Percentiles rank a stretch among this genome's conserved stretches.
These are phyloP conservation scores for Drosophila micromelanica DNA, from an alignment of 1,140 invertebrate genomes.

Conservation along the genomic window DNA sequence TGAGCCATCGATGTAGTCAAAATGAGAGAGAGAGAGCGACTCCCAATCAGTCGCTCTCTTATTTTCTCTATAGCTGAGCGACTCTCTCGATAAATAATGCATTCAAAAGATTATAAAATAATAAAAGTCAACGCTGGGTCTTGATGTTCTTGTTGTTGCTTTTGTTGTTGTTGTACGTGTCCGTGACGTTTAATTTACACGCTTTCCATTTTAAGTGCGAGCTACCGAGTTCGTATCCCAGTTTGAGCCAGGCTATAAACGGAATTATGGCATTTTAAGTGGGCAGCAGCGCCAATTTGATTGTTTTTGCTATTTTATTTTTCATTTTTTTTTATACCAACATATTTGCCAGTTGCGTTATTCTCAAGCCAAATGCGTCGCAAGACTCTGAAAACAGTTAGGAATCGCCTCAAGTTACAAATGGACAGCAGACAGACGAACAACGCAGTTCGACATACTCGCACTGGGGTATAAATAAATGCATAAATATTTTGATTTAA, in stretches of 20 bases:
- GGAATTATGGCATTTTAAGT: conserved; percentile 79
- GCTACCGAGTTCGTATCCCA: background rate
- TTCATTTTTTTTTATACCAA: conserved; percentile 17
- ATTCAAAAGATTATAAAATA: conserved; percentile 71
- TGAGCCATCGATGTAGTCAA: conserved; percentile 43
- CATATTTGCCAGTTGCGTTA: conserved; percentile 7
- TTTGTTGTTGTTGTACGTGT: conserved; percentile 70
- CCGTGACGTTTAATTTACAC: conserved; percentile 72
- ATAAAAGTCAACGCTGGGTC: conserved; percentile 64
- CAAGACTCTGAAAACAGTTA: conserved; percentile 52
- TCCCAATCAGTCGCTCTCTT: background rate
- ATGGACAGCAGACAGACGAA: background rate
- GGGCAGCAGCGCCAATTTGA: conserved; percentile 63
- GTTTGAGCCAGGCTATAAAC: conserved; percentile 54
- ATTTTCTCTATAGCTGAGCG: background rate
- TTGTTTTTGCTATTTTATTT: conserved; percentile 46
- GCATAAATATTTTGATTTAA: conserved; percentile 68
- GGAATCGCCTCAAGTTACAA: conserved; percentile 21
- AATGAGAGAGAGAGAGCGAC: conserved; percentile 1
- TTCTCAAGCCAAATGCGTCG: conserved; percentile 35
- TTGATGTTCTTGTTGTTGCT: conserved; percentile 12
- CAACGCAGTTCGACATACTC: conserved; percentile 3
- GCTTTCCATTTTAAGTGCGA: conserved; percentile 62
- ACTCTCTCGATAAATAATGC: conserved; percentile 49
- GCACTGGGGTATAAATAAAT: conserved; percentile 32